phyloP scores from a whole-genome alignment of 2,888 invertebrate genomes.

The Lamellibrachia satsuma region DNA sequence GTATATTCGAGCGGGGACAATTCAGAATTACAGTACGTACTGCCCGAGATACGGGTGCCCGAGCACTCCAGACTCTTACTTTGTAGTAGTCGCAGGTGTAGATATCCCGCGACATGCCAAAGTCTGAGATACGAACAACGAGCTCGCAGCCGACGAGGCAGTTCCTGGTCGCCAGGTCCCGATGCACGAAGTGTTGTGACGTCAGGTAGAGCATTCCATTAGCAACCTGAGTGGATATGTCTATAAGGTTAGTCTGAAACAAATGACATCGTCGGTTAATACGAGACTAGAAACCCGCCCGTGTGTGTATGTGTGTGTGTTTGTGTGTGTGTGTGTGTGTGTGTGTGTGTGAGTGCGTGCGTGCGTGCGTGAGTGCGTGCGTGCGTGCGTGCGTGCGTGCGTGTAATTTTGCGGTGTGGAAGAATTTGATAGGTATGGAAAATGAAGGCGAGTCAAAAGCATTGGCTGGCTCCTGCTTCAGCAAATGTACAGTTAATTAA shows the following conservation, averaged over 20 bases:
- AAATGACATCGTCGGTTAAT: not conserved
- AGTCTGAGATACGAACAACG: slow-evolving; percentile 60
- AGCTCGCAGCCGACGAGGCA: slow-evolving; percentile 59
- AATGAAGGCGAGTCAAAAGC: no score
- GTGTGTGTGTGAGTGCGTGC: no score
- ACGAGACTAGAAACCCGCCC: no score
- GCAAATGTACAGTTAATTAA: no score
- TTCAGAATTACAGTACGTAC: not conserved
- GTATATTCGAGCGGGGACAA: not conserved
- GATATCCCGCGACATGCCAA: slow-evolving; percentile 61
- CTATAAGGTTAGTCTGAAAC: slow-evolving; percentile 50
- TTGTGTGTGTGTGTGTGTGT: no score
- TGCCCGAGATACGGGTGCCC: not conserved
- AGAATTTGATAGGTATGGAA: no score
- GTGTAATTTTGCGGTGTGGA: no score
- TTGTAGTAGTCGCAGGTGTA: slow-evolving; percentile 62
- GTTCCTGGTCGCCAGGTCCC: slow-evolving; percentile 62
- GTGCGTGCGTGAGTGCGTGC: no score
- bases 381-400: no score
- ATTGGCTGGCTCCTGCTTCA: no score
- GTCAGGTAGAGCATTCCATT: slow-evolving; percentile 61
- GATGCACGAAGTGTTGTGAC: slow-evolving; percentile 59
- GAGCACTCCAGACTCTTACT: slow-evolving; percentile 41
- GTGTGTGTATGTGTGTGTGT: no score
- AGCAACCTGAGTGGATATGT: slow-evolving; percentile 59